Evolutionary conservation across 37 sponge, comb jelly and placozoan species (phyloP).

Genomic region (Chondrilla cf. caribensis): DNA sequence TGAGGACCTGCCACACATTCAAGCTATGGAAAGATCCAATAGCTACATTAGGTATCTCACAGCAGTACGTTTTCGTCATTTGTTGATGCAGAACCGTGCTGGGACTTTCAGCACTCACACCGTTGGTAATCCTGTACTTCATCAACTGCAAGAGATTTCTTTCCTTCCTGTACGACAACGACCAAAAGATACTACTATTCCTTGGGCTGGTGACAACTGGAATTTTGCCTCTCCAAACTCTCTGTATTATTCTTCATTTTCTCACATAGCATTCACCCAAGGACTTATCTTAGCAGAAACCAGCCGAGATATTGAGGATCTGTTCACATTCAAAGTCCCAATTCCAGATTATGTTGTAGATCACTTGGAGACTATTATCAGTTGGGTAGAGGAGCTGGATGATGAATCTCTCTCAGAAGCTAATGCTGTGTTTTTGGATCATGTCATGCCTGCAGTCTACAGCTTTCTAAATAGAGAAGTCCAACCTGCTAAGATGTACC

Average conservation of each 20-base stretch:
- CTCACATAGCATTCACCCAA: constrained; percentile 23
- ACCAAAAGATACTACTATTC: constrained; percentile 27
- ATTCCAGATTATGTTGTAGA: neutral
- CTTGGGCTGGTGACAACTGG: constrained; percentile 28
- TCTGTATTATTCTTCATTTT: neutral
- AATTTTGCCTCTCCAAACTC: constrained; percentile 10
- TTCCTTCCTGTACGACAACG: constrained; percentile 27
- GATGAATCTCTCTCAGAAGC: neutral
- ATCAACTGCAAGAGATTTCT: constrained; percentile 2
- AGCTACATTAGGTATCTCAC: constrained; percentile 19
- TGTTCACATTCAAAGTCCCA: constrained; percentile 12
- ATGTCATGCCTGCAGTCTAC: constrained; percentile 26
- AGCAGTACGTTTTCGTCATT: neutral
- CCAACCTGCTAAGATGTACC: neutral
- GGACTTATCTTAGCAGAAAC: neutral
- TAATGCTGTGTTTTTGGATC: neutral
- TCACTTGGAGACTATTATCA: constrained; percentile 17
- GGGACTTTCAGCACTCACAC: neutral
- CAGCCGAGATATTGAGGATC: neutral
- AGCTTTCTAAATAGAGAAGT: neutral
- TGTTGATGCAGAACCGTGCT: neutral
- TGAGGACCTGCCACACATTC: neutral
- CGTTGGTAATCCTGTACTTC: neutral
- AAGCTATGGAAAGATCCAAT: constrained; percentile 30
- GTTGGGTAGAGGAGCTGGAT: neutral